Base-by-base conservation (phyloP, 2,888 invertebrate genomes). In the Thecocarcelia acutangulata region DNA sequence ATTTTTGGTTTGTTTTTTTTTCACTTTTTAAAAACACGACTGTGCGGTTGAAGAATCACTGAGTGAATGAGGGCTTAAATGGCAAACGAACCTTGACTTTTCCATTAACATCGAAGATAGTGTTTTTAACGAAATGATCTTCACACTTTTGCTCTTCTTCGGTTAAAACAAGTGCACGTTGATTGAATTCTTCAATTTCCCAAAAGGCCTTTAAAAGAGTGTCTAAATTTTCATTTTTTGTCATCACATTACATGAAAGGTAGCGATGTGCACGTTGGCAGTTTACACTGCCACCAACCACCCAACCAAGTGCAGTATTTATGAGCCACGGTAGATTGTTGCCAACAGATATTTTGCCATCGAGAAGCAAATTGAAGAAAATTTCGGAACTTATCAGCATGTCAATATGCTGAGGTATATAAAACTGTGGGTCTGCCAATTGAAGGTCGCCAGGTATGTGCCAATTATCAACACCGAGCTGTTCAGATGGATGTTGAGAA, bases 251-350 rank as follows among this genome's bases (percentile, higher is more conserved):
- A 56, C 69, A 70, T 9, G 46, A 28, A 8, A 48, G 54, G 15
- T 44, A 3, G 42, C 61, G 52, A 42, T 33, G 19, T 12, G 28
- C 5, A 3, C 2, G 11, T 3, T 33, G 33, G 0, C 12, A 12
- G 5, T 48, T 37, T 0, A 42, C 4, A 2, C n/a, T 58, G 12
- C 48, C 48, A 9, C 69, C 64, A 0, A 77, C 48, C 2, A 83
- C 50, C 80, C 74, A 80, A 1, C 69, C 80, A n/a, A 83, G 61
- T 4, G 54, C 8, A 6, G 77, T 80, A 13, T 80, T 80, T 15
- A 69, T 59, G 0, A 75, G 46, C 12, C 3, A 61, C 0, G 77
- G 80, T 1, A 80, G 5, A 0, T 61, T 66, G 28, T 61, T 21
- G 8, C 84, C 82, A 2, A 82, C 28, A 8, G 19, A 48, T 3